These are phyloP conservation scores for Nemurella pictetii DNA, from an alignment of 2,888 invertebrate species.

Conservation along the genomic window DNA sequence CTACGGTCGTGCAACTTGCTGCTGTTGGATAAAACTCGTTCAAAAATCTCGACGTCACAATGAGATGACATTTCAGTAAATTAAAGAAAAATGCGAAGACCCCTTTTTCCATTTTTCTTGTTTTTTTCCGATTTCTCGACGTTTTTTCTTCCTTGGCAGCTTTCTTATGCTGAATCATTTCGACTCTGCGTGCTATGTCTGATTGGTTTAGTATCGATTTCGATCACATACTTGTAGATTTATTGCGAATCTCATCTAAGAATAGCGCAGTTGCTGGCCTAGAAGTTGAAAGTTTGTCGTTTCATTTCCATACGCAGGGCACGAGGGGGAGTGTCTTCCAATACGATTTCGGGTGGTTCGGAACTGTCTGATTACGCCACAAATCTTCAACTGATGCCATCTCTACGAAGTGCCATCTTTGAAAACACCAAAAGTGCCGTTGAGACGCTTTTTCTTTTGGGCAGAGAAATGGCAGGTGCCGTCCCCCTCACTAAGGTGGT, in stretches of 20 bases:
- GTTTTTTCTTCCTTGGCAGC: background rate
- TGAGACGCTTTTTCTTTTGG: background rate
- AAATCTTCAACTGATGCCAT: background rate
- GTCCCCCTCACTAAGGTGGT: background rate
- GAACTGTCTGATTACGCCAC: background rate
- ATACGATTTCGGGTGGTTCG: background rate
- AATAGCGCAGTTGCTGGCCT: background rate
- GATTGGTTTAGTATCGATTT: background rate
- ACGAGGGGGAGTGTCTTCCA: background rate
- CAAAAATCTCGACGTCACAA: background rate
- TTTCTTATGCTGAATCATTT: background rate
- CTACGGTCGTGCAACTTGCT: background rate
- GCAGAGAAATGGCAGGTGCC: background rate
- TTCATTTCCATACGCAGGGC: background rate
- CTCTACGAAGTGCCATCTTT: background rate
- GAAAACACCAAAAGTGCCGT: background rate
- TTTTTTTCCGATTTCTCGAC: background rate
- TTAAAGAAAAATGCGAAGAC: background rate
- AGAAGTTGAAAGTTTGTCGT: background rate
- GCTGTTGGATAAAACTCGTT: background rate
- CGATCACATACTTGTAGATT: background rate
- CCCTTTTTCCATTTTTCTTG: background rate
- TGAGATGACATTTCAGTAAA: background rate
- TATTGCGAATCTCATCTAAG: background rate
- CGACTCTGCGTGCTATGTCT: background rate